Percentiles rank a stretch among this genome's conserved stretches.
Conservation (phyloP, 2,888 invertebrate species). For the Drosophila mimetica region DNA sequence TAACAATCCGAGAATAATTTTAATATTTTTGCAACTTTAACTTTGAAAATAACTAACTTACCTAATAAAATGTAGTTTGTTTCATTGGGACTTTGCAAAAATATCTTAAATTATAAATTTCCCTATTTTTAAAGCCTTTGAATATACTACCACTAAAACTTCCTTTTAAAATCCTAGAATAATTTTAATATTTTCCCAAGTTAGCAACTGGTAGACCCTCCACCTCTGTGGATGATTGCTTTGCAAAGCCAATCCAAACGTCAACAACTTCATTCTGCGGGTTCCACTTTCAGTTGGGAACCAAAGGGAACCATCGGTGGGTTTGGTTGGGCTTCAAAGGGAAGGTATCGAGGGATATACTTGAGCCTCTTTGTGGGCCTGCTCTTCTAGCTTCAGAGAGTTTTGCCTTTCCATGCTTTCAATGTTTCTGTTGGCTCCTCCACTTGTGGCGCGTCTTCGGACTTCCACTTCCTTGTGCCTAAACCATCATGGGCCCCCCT, state of each 20-base stretch:
- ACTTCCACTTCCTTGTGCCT: constrained; percentile 75
- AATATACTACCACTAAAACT: too few relatives aligned
- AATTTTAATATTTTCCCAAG: neutral
- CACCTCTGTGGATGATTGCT: constrained; percentile 56
- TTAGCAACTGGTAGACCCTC: constrained; percentile 11
- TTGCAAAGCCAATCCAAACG: constrained; percentile 71
- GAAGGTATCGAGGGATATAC: constrained; percentile 17
- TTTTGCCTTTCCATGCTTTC: constrained; percentile 32
- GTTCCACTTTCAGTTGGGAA: constrained; percentile 59
- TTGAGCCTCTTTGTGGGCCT: constrained; percentile 19
- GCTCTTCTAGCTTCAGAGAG: constrained; percentile 23
- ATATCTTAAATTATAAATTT: neutral
- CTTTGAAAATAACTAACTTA: too few relatives aligned
- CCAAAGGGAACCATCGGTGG: constrained; percentile 8
- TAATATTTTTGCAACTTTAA: too few relatives aligned
- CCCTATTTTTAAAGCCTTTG: too few relatives aligned
- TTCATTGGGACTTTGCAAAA: neutral
- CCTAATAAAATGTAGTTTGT: neutral
- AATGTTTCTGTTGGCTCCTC: constrained; percentile 41
- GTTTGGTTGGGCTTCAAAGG: constrained; percentile 10
- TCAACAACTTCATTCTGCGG: constrained; percentile 78
- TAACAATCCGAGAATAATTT: too few relatives aligned
- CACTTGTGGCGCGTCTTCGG: constrained; percentile 68
- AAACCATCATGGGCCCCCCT: constrained; percentile 52
- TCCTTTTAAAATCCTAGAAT: too few relatives aligned